These are phyloP conservation scores for Panulirus ornatus DNA, from an alignment of 1,140 invertebrate genomes.

Conservation along the genomic window DNA sequence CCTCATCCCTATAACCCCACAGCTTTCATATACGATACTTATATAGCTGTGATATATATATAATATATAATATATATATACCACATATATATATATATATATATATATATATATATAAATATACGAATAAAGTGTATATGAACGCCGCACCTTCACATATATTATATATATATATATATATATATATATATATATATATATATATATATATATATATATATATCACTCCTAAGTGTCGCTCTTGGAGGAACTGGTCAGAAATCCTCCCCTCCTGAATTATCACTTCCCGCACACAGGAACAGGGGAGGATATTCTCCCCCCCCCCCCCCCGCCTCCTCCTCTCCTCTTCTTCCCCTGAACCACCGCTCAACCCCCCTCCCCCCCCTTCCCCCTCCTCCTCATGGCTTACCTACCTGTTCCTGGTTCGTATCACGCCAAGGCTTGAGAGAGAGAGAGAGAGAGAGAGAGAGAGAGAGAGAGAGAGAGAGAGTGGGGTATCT, in stretches of 20 bases:
- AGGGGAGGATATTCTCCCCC: too few species aligned
- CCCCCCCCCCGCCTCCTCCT: too few species aligned
- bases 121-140: too few species aligned
- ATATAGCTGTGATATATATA: not conserved
- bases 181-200: conserved; percentile 13
- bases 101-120: conserved; percentile 22
- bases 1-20: not conserved
- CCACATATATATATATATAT: conserved; percentile 29
- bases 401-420: not conserved
- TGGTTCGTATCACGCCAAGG: too few species aligned
- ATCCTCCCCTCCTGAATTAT: not conserved
- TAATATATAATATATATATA: too few species aligned
- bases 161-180: too few species aligned
- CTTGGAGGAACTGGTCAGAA: not conserved
- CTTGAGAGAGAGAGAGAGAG: too few species aligned
- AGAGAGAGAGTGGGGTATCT: not conserved
- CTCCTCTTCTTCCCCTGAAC: not conserved
- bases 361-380: too few species aligned
- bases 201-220: conserved; percentile 36
- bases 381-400: not conserved
- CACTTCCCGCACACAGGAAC: too few species aligned
- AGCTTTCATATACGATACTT: too few species aligned
- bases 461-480: not conserved
- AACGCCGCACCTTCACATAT: too few species aligned
- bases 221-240: not conserved